Evolutionary conservation across 2,113 vertebrate species (phyloP).

Genomic region (Serinus canaria): DNA sequence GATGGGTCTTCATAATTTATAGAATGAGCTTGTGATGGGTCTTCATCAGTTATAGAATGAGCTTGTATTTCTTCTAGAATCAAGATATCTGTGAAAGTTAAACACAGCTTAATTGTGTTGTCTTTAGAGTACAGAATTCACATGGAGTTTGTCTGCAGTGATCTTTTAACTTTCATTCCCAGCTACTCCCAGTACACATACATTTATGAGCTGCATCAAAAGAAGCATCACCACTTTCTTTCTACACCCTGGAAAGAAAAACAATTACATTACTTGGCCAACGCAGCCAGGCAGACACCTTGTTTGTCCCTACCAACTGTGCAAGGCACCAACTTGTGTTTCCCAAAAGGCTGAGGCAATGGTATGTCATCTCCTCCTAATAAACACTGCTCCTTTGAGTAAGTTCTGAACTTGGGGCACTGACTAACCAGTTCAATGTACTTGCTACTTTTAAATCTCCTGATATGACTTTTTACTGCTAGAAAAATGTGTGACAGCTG

Average conservation of each 20-base stretch:
- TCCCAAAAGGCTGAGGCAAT: neutral
- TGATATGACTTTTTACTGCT: neutral
- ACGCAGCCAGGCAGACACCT: neutral
- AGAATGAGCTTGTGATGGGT: neutral
- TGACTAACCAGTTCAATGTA: rapidly evolving
- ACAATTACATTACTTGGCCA: neutral
- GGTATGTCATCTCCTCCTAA: neutral
- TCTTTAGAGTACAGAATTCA: neutral
- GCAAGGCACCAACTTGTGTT: neutral
- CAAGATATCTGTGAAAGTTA: neutral
- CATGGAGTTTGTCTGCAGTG: neutral
- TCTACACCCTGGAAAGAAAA: neutral
- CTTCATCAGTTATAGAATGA: neutral
- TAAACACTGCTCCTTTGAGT: neutral
- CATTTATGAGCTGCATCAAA: neutral
- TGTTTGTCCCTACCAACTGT: neutral
- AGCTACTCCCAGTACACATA: neutral
- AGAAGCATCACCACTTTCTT: neutral
- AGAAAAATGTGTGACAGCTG: neutral
- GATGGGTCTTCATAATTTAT: neutral
- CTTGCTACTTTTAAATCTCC: neutral
- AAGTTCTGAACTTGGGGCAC: neutral
- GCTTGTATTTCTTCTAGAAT: neutral
- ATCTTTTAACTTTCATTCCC: neutral
- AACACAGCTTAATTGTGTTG: neutral